These are phyloP conservation scores for Neodiprion lecontei DNA, from an alignment of 1,140 invertebrate genomes.

Conservation along the genomic window DNA sequence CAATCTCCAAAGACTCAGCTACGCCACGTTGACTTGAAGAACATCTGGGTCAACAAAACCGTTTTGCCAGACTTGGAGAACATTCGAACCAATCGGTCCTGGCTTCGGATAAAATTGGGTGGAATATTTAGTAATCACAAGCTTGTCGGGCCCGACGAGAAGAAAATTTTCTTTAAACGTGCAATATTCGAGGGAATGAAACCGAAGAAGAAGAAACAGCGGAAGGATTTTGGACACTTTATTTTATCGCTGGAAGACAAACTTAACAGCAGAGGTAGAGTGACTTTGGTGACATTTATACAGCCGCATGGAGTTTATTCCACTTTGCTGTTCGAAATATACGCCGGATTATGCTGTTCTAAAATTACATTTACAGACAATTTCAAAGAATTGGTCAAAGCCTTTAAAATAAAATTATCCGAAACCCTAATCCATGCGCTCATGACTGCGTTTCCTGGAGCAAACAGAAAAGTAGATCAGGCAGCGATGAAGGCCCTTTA, in stretches of 20 bases:
- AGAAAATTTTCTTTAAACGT: conserved; percentile 54
- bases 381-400: conserved; percentile 45
- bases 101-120: conserved; percentile 50
- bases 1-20: conserved; percentile 35
- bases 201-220: conserved; percentile 52
- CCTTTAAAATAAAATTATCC: conserved; percentile 53
- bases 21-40: conserved; percentile 51
- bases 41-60: conserved; percentile 52
- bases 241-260: conserved; percentile 41
- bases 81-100: conserved; percentile 38
- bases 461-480: conserved; percentile 47
- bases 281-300: conserved; percentile 8
- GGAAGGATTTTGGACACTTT: conserved; percentile 57
- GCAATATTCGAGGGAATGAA: conserved; percentile 56
- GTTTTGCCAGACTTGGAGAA: conserved; percentile 43
- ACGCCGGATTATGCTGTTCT: conserved; percentile 19
- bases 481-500: conserved; percentile 49
- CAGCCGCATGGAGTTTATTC: conserved; percentile 18
- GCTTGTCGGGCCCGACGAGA: conserved; percentile 53
- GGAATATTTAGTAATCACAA: conserved; percentile 58
- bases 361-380: conserved; percentile 38
- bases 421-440: conserved; percentile 49
- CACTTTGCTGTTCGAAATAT: conserved; percentile 19
- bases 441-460: conserved; percentile 41
- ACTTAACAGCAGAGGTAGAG: conserved; percentile 31